A percentile compares a stretch with the other conserved stretches of the same genome.
Evolutionary conservation across 2,888 invertebrate genomes (phyloP).

Genomic region (Nephrotoma appendiculata): DNA sequence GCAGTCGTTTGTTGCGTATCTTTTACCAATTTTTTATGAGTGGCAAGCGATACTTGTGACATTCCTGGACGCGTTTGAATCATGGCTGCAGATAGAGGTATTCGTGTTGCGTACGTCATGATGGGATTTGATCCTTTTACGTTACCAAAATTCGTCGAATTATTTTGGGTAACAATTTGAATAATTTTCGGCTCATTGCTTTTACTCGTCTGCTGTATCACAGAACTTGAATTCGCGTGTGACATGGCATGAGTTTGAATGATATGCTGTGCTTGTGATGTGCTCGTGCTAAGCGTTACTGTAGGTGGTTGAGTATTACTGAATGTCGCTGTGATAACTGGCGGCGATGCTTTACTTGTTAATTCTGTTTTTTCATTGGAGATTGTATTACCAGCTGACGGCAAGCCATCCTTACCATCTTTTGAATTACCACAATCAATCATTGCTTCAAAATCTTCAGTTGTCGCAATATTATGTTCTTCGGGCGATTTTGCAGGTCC

Average conservation of each 20-base stretch:
- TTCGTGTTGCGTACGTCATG: conserved; percentile 6
- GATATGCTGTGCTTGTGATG: neutral
- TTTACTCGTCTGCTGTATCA: neutral
- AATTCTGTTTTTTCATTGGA: conserved; percentile 21
- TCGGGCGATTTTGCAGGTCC: conserved; percentile 44
- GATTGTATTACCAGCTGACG: conserved; percentile 9
- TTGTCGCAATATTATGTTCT: conserved; percentile 43
- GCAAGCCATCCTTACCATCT: conserved; percentile 28
- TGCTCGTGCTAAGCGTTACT: neutral
- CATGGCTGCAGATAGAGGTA: conserved; percentile 12
- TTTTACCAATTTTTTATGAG: conserved; percentile 35
- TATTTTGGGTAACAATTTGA: neutral
- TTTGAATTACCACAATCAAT: conserved; percentile 46
- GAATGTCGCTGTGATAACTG: neutral
- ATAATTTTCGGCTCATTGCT: neutral
- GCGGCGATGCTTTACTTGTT: conserved; percentile 14
- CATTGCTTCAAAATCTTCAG: conserved; percentile 50
- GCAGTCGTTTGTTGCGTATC: conserved; percentile 45
- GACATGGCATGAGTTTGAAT: neutral
- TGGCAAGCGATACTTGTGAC: conserved; percentile 26
- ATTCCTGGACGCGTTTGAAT: conserved; percentile 10
- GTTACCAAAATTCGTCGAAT: neutral
- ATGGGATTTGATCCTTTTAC: neutral
- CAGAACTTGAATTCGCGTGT: neutral
- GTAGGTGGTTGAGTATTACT: neutral